phyloP scores from a whole-genome alignment of 2,113 vertebrate genomes.

The Pteruthius melanotis region DNA sequence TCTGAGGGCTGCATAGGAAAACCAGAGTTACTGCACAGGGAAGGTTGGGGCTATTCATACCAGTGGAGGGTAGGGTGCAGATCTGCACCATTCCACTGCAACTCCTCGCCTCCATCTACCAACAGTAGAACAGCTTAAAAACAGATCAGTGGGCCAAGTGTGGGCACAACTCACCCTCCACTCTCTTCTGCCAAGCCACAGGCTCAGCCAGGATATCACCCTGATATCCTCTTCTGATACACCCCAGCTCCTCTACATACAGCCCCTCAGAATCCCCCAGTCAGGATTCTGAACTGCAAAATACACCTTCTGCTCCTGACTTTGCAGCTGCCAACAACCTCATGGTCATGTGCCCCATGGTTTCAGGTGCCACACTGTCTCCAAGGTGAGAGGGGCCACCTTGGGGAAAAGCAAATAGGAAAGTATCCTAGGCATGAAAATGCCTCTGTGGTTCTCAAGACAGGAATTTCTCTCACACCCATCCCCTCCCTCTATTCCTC shows the following conservation, averaged over 20 bases:
- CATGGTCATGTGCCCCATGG: neutral
- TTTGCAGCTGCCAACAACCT: conserved; percentile 1
- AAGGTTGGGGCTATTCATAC: neutral
- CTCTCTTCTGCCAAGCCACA: neutral
- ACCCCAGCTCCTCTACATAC: neutral
- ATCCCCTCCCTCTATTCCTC: conserved; percentile 48
- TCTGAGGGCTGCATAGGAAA: neutral
- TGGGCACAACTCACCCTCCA: neutral
- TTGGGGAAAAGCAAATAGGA: conserved; percentile 58
- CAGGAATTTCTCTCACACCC: conserved; percentile 62
- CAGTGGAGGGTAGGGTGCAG: neutral
- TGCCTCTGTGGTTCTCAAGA: conserved; percentile 41
- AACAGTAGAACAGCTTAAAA: neutral
- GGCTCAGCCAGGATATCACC: neutral
- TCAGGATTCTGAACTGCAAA: neutral
- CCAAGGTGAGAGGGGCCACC: conserved; percentile 24
- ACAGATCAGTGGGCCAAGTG: neutral
- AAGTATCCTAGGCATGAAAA: conserved; percentile 57
- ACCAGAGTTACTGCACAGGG: neutral
- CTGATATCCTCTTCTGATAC: neutral
- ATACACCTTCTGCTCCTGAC: neutral
- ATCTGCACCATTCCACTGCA: neutral
- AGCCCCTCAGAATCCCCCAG: neutral
- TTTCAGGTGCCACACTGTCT: conserved; percentile 29
- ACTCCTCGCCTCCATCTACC: neutral